Percentiles rank a stretch among this genome's conserved stretches.
Evolutionary conservation across 2,888 invertebrate species (phyloP).

Genomic region (Dryobotodes eremita): DNA sequence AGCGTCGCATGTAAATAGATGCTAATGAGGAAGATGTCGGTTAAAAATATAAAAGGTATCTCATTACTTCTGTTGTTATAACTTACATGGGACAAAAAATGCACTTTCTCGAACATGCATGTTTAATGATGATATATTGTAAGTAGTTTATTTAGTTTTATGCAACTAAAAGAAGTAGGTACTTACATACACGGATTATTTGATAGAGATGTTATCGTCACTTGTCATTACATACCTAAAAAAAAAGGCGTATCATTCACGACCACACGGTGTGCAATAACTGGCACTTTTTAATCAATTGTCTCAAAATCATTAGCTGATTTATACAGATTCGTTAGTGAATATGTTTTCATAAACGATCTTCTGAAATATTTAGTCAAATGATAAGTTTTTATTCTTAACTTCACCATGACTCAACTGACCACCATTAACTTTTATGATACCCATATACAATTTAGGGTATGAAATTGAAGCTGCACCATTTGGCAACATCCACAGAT

Average conservation of each 20-base stretch:
- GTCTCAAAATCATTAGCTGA: neutral
- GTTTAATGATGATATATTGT: neutral
- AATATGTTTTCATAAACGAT: neutral
- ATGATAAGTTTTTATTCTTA: conserved; percentile 3
- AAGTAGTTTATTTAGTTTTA: no score
- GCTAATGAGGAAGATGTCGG: conserved; percentile 8
- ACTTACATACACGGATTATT: neutral
- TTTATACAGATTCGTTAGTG: neutral
- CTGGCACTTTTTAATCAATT: neutral
- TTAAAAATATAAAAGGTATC: conserved; percentile 15
- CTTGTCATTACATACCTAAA: neutral
- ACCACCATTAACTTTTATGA: conserved; percentile 48
- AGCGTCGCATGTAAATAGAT: conserved; percentile 13
- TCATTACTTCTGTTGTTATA: conserved; percentile 1
- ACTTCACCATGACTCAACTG: conserved; percentile 40
- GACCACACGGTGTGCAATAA: neutral
- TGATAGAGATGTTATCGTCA: neutral
- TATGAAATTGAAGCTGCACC: conserved; percentile 47
- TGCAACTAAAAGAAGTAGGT: no score
- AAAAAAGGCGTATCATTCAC: neutral
- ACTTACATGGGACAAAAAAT: neutral
- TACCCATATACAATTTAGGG: conserved; percentile 54
- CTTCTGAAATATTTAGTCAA: neutral
- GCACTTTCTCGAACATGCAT: neutral
- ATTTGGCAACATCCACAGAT: conserved; percentile 54